A percentile compares a stretch with the other conserved stretches of the same genome.
phyloP scores from a whole-genome alignment of 1,140 invertebrate species.

The Danaus melanippus region DNA sequence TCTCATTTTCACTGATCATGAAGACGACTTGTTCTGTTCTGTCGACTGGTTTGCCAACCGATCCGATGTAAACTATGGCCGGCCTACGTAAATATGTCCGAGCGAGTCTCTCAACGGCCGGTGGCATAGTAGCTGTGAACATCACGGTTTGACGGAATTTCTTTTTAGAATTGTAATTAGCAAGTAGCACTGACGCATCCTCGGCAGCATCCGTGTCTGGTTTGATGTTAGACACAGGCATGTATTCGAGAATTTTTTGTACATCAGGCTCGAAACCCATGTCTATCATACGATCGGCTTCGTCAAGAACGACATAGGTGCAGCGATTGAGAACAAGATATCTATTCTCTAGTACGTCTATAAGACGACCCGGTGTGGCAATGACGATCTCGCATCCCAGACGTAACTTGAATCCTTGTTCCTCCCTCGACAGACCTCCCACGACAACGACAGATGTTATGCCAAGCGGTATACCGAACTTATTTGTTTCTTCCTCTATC shows the following conservation, averaged over 20 bases:
- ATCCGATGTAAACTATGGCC: constrained; percentile 98
- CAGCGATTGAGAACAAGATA: constrained; percentile 98
- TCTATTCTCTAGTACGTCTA: constrained; percentile 98
- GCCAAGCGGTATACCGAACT: constrained; percentile 95
- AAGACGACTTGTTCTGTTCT: constrained; percentile 98
- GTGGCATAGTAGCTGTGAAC: constrained; percentile 99
- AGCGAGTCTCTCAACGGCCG: constrained; percentile 96
- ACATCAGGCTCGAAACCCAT: constrained; percentile 99
- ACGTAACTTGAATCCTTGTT: constrained; percentile 96
- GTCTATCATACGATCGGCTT: constrained; percentile 99
- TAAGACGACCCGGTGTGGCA: constrained; percentile 98
- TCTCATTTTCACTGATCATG: constrained; percentile 95
- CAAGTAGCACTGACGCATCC: constrained; percentile 91
- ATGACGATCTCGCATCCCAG: constrained; percentile 99
- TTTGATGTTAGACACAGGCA: constrained; percentile 99
- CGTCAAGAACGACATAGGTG: constrained; percentile 93
- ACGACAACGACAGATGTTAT: constrained; percentile 98
- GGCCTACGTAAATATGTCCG: constrained; percentile 95
- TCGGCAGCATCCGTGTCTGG: constrained; percentile 99
- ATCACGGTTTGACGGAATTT: constrained; percentile 99
- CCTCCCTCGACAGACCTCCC: constrained; percentile 97
- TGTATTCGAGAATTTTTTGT: constrained; percentile 97
- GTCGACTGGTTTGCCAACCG: constrained; percentile 98
- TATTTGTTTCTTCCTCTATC: constrained; percentile 99
- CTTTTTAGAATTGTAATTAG: constrained; percentile 97